A percentile compares a stretch with the other conserved stretches of the same genome.
These are phyloP conservation scores for Caloenas nicobarica DNA, from an alignment of 2,113 vertebrate species.

Conservation along the genomic window DNA sequence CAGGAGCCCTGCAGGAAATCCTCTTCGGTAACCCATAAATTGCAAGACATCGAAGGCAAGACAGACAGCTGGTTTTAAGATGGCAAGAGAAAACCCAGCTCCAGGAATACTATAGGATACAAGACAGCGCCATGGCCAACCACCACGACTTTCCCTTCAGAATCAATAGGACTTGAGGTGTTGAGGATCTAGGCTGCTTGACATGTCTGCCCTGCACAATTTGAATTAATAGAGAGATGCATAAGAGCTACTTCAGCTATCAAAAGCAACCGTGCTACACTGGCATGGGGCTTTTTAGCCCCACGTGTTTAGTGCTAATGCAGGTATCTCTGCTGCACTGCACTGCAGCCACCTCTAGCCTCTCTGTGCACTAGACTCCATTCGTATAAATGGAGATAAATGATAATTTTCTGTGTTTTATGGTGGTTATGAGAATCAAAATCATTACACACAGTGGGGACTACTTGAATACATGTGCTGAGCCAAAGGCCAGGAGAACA, in stretches of 20 bases:
- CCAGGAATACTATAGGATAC: not conserved
- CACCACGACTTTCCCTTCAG: not conserved
- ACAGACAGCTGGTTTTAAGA: not conserved
- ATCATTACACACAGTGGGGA: not conserved
- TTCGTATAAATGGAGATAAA: not conserved
- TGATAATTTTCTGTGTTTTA: not conserved
- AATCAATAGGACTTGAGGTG: not conserved
- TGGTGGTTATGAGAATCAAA: not conserved
- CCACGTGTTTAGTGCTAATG: accelerated
- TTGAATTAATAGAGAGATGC: not conserved
- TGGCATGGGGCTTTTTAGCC: not conserved
- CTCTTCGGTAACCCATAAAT: not conserved
- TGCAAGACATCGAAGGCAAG: not conserved
- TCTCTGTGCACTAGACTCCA: not conserved
- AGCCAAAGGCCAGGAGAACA: not conserved
- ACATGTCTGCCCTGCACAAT: not conserved
- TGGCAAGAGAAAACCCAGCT: not conserved
- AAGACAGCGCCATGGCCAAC: not conserved
- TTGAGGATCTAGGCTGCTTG: not conserved
- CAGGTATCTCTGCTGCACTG: not conserved
- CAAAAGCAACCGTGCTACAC: not conserved
- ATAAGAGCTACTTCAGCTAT: not conserved
- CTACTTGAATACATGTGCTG: not conserved
- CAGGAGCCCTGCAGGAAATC: not conserved
- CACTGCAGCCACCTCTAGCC: not conserved